A percentile compares a stretch with the other conserved stretches of the same genome.
phyloP scores from a whole-genome alignment of 2,888 invertebrate genomes.

The Apotomis capreana region DNA sequence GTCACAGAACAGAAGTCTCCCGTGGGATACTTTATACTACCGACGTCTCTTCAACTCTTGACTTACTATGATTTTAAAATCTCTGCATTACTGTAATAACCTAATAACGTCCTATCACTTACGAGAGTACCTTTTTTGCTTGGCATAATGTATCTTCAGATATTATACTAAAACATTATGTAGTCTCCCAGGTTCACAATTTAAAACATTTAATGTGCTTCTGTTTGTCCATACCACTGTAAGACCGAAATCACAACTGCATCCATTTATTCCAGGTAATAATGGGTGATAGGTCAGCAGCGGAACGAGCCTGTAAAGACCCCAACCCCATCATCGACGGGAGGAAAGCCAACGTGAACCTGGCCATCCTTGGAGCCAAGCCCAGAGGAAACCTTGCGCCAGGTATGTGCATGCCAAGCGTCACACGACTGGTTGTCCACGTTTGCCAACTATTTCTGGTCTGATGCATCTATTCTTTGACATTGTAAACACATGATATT shows the following conservation, averaged over 20 bases:
- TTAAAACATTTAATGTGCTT: no score
- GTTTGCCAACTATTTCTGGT: constrained; percentile 1
- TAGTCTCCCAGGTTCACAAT: no score
- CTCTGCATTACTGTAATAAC: no score
- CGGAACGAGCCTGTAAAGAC: constrained; percentile 98
- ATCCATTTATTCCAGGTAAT: constrained; percentile 90
- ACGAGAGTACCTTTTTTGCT: no score
- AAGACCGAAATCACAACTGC: neutral
- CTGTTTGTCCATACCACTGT: no score
- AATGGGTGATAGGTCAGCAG: constrained; percentile 97
- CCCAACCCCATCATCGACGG: constrained; percentile 99
- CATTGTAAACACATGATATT: neutral
- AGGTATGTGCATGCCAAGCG: constrained; percentile 75
- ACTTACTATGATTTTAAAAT: no score
- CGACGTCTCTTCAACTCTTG: no score
- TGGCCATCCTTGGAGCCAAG: constrained; percentile 98
- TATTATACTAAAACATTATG: no score
- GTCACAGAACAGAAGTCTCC: no score
- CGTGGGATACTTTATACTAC: no score
- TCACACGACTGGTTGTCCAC: neutral
- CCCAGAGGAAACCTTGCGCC: constrained; percentile 94
- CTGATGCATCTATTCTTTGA: neutral
- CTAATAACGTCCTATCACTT: no score
- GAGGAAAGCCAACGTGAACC: constrained; percentile 98
- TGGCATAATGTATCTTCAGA: no score